Percentiles rank a stretch among this genome's conserved stretches.
These are phyloP conservation scores for Platycheirus albimanus DNA, from an alignment of 2,888 invertebrate genomes.

Conservation along the genomic window DNA sequence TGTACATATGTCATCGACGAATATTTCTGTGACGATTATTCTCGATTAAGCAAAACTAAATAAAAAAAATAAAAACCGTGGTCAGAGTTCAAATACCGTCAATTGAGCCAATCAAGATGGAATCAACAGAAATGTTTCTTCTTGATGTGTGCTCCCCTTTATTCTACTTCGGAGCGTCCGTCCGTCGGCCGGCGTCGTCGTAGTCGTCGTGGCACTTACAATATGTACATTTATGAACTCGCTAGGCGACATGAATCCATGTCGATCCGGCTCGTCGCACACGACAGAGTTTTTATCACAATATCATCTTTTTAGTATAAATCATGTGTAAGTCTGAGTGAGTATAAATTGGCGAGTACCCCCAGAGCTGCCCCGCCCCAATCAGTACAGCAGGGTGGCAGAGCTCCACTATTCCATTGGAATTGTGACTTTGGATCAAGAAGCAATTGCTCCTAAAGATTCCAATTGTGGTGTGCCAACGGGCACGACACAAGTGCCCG, in stretches of 20 bases:
- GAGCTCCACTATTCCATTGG: constrained; percentile 42
- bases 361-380: constrained; percentile 63
- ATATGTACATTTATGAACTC: constrained; percentile 33
- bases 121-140: constrained; percentile 75
- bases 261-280: constrained; percentile 71
- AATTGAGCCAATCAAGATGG: constrained; percentile 83
- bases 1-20: constrained; percentile 59
- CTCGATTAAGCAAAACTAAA: constrained; percentile 74
- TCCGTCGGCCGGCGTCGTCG: constrained; percentile 31
- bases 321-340: constrained; percentile 27
- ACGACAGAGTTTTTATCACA: constrained; percentile 71
- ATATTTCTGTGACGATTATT: constrained; percentile 73
- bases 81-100: constrained; percentile 83
- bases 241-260: constrained; percentile 66
- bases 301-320: constrained; percentile 52
- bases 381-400: constrained; percentile 61
- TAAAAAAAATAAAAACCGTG: constrained; percentile 68
- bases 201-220: constrained; percentile 54
- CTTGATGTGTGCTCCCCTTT: constrained; percentile 74
- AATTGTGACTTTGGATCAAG: constrained; percentile 66
- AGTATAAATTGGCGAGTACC: constrained; percentile 70
- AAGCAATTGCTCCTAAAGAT: constrained; percentile 72
- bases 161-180: constrained; percentile 50
- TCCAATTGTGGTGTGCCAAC: constrained; percentile 72
- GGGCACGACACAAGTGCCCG: constrained; percentile 66